Conservation (phyloP, 2,797 vertebrate genomes). For the Tangara arthus region DNA sequence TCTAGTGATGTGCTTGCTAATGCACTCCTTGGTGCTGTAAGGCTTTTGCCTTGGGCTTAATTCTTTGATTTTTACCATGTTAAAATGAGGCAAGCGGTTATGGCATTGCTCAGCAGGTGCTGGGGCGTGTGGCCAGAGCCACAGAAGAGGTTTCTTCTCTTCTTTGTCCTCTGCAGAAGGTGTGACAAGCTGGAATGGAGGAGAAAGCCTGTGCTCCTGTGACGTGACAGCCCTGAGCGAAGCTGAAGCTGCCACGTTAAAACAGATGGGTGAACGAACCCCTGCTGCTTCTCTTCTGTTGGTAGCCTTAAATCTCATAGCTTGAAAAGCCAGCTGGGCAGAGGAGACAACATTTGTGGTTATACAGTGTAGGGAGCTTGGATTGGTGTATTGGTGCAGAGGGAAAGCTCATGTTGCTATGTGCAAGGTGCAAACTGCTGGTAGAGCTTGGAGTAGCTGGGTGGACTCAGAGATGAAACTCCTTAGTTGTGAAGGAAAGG, state of each 20-base stretch:
- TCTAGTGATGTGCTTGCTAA: not conserved
- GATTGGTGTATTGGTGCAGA: not conserved
- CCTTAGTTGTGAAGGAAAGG: not conserved
- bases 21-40: not conserved
- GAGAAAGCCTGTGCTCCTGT: rapidly evolving
- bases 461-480: not conserved
- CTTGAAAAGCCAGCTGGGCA: not conserved
- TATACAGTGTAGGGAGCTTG: not conserved
- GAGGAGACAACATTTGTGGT: not conserved
- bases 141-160: not conserved
- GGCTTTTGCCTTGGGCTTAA: not conserved
- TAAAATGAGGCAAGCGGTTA: not conserved
- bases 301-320: rapidly evolving
- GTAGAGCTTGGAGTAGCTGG: not conserved
- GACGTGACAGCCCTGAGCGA: not conserved
- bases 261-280: not conserved
- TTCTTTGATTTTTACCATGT: not conserved
- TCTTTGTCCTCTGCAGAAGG: not conserved
- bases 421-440: not conserved
- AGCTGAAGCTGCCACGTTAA: not conserved
- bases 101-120: not conserved
- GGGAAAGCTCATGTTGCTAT: not conserved
- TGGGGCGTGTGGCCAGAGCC: not conserved
- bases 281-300: not conserved
- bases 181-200: not conserved